phyloP scores from a whole-genome alignment of 2,888 invertebrate genomes.

The Rotaria macrura region DNA sequence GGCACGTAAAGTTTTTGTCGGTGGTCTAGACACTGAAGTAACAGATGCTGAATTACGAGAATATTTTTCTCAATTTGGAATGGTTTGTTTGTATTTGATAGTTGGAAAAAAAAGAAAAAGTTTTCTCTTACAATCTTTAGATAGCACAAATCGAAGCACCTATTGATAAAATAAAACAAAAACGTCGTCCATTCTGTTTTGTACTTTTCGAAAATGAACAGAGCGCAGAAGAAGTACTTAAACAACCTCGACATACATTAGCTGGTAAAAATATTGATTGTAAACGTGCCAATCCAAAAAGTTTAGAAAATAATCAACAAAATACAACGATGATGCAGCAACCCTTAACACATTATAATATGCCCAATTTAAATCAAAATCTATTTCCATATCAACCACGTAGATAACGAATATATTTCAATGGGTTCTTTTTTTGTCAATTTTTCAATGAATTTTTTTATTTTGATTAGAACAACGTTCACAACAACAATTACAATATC shows the following conservation, averaged over 20 bases:
- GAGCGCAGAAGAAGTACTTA: conserved; percentile 10
- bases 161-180: conserved; percentile 9
- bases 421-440: too few species aligned
- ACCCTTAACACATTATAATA: not conserved
- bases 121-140: not conserved
- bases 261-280: not conserved
- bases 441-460: not conserved
- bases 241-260: conserved; percentile 8
- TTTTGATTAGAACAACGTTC: not conserved
- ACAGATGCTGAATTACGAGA: not conserved
- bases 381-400: not conserved
- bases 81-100: not conserved
- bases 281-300: conserved; percentile 20
- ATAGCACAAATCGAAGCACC: conserved; percentile 12
- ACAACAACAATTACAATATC: conserved; percentile 18
- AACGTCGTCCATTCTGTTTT: conserved; percentile 22
- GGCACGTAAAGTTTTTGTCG: conserved; percentile 22
- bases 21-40: not conserved
- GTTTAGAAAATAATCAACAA: not conserved
- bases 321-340: not conserved
- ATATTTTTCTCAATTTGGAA: conserved; percentile 21
- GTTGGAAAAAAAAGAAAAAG: too few species aligned
- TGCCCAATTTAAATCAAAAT: not conserved
- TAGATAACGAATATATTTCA: not conserved
- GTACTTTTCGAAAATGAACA: conserved; percentile 18